Conservation (phyloP, 1,140 invertebrate species). For the Drosophila lacteicornis region DNA sequence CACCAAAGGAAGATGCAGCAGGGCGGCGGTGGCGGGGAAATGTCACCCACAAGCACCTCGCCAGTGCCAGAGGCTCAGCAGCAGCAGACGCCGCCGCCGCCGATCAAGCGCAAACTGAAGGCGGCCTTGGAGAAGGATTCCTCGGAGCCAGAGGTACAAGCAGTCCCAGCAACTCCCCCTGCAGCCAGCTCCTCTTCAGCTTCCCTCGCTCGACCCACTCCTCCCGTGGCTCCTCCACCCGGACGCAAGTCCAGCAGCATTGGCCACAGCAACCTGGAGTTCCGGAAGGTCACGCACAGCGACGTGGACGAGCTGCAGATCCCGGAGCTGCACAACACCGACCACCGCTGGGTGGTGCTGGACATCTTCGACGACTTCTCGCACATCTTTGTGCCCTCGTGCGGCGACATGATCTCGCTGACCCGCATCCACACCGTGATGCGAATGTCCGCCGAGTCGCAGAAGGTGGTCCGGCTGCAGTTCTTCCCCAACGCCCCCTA, state of each 20-base stretch:
- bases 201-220: neutral
- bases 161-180: too few relatives aligned
- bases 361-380: slow-evolving; percentile 80
- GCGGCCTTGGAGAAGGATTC: neutral
- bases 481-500: slow-evolving; percentile 69
- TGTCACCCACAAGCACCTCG: neutral
- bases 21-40: neutral
- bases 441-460: slow-evolving; percentile 47
- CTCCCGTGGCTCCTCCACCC: neutral
- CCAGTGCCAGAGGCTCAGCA: neutral
- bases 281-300: slow-evolving; percentile 58
- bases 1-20: slow-evolving; percentile 43
- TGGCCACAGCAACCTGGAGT: slow-evolving; percentile 65
- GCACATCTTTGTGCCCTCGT: slow-evolving; percentile 79
- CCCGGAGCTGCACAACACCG: slow-evolving; percentile 42
- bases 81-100: too few relatives aligned
- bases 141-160: neutral
- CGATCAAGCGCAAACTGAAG: neutral
- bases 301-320: slow-evolving; percentile 67
- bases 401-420: slow-evolving; percentile 67
- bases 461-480: slow-evolving; percentile 75
- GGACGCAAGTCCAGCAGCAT: neutral
- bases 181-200: neutral
- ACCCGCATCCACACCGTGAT: slow-evolving; percentile 76
- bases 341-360: slow-evolving; percentile 79